Evolutionary conservation across 2,113 vertebrate genomes (phyloP).

Genomic region (Amazona vittata): DNA sequence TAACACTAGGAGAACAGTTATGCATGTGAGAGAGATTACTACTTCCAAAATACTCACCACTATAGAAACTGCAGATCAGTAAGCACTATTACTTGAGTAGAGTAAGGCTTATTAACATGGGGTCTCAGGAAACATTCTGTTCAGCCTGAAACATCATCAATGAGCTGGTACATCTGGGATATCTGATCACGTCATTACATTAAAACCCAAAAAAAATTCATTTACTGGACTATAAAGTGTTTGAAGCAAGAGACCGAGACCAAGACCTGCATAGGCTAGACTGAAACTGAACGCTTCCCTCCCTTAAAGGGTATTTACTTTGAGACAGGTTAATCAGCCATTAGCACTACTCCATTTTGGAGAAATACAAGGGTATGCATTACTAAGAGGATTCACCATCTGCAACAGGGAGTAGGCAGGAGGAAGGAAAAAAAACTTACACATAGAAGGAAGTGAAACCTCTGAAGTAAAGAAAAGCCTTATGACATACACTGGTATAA

Average conservation of each 20-base stretch:
- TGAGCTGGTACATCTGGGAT: not conserved
- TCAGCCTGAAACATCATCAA: not conserved
- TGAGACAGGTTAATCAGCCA: not conserved
- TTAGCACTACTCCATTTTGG: not conserved
- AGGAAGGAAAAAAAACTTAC: not conserved
- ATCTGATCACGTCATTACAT: not conserved
- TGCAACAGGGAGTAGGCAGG: not conserved
- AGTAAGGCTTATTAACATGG: not conserved
- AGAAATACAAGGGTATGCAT: not conserved
- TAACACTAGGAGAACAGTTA: not conserved
- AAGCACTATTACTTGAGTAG: not conserved
- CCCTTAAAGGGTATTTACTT: not conserved
- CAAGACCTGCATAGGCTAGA: not conserved
- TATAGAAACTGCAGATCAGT: not conserved
- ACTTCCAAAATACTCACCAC: not conserved
- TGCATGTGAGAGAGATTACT: not conserved
- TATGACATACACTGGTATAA: not conserved
- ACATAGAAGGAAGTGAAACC: not conserved
- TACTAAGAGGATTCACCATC: not conserved
- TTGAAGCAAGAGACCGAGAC: not conserved
- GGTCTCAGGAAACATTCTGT: not conserved
- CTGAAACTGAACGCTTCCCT: not conserved
- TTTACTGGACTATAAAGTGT: not conserved
- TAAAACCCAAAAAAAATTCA: not conserved
- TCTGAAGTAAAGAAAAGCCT: not conserved